Conservation (phyloP, 2,888 invertebrate species). For the Muschampia plurimacula region DNA sequence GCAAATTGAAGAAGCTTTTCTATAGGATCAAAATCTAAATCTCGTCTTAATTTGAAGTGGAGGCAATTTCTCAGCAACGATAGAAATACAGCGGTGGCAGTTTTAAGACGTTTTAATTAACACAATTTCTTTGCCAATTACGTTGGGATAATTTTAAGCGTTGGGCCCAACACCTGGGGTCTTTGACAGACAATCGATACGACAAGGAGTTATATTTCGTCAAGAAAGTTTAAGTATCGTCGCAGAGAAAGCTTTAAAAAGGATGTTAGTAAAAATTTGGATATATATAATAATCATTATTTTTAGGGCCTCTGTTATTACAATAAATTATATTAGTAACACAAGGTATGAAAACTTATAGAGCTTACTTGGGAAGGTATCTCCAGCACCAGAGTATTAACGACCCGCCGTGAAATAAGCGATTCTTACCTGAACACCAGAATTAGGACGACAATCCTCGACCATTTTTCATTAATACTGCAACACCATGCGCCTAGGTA, state of each 20-base stretch:
- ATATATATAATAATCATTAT: too few species aligned
- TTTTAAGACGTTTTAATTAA: slow-evolving; percentile 69
- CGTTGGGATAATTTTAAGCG: slow-evolving; percentile 71
- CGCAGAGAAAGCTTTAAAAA: neutral
- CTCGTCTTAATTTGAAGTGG: slow-evolving; percentile 12
- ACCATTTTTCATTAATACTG: too few species aligned
- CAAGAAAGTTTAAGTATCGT: neutral
- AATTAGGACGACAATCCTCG: too few species aligned
- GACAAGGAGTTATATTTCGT: slow-evolving; percentile 24
- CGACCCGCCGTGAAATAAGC: too few species aligned
- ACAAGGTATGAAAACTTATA: too few species aligned
- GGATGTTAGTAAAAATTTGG: neutral
- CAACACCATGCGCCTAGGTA: too few species aligned
- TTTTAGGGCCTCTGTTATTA: too few species aligned
- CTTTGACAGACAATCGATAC: slow-evolving; percentile 68
- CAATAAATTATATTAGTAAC: too few species aligned
- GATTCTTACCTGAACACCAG: too few species aligned
- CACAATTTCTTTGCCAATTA: slow-evolving; percentile 63
- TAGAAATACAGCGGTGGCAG: slow-evolving; percentile 42
- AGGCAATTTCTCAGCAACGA: slow-evolving; percentile 47
- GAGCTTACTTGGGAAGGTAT: too few species aligned
- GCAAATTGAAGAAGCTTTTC: slow-evolving; percentile 1
- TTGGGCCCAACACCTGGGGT: slow-evolving; percentile 64
- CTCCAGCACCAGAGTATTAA: rapidly evolving
- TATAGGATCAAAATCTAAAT: neutral